phyloP scores from a whole-genome alignment of 1,140 invertebrate genomes.

The Sycophaga agraensis region DNA sequence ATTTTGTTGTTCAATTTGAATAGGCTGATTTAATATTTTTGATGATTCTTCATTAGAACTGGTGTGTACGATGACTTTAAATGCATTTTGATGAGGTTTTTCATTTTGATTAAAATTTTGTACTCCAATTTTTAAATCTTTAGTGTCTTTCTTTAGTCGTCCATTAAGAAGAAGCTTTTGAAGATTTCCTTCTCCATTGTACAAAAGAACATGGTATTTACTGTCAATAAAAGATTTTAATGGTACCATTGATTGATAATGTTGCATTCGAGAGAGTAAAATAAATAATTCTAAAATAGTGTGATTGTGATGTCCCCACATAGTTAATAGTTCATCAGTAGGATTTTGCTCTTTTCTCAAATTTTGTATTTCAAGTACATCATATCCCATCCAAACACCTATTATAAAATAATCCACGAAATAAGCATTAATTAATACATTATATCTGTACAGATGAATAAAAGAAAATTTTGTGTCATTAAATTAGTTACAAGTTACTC shows the following conservation, averaged over 20 bases:
- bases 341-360: slow-evolving; percentile 67
- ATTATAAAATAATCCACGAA: background rate
- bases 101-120: slow-evolving; percentile 45
- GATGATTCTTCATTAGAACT: slow-evolving; percentile 31
- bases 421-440: no score
- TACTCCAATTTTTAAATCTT: slow-evolving; percentile 42
- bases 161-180: slow-evolving; percentile 10
- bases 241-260: slow-evolving; percentile 70
- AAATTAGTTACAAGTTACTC: background rate
- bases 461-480: background rate
- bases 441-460: background rate
- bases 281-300: slow-evolving; percentile 76
- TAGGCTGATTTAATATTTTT: slow-evolving; percentile 45
- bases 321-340: slow-evolving; percentile 70
- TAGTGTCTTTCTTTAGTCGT: slow-evolving; percentile 37
- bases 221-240: slow-evolving; percentile 65
- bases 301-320: slow-evolving; percentile 81
- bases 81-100: slow-evolving; percentile 25
- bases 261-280: slow-evolving; percentile 69
- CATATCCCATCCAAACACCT: slow-evolving; percentile 37
- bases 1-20: slow-evolving; percentile 19
- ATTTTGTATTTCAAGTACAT: slow-evolving; percentile 50
- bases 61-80: slow-evolving; percentile 37
- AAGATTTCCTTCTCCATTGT: slow-evolving; percentile 54
- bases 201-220: slow-evolving; percentile 63